phyloP scores from a whole-genome alignment of 2,113 vertebrate genomes.

The Felis chaus region DNA sequence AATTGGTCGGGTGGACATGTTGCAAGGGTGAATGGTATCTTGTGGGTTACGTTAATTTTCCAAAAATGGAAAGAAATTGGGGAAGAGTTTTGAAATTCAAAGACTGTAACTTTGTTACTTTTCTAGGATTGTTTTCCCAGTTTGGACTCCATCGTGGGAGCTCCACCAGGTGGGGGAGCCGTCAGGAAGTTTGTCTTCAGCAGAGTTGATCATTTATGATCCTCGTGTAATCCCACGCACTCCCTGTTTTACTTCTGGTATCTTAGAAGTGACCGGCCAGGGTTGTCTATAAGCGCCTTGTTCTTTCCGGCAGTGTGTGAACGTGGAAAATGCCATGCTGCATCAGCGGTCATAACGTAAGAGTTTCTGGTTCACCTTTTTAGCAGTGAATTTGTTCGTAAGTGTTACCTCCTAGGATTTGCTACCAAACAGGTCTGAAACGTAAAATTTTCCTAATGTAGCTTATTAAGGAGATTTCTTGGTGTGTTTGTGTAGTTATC shows the following conservation, averaged over 20 bases:
- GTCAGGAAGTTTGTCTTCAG: neutral
- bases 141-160: accelerated
- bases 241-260: neutral
- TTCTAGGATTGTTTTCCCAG: neutral
- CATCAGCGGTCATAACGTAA: neutral
- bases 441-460: neutral
- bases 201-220: neutral
- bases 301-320: neutral
- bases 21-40: neutral
- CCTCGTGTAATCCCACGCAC: neutral
- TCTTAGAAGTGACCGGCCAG: too few species aligned
- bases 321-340: accelerated
- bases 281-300: neutral
- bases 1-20: neutral
- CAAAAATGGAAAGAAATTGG: neutral
- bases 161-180: neutral
- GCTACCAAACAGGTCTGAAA: conserved; percentile 38
- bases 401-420: neutral
- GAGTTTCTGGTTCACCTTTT: neutral
- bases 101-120: neutral
- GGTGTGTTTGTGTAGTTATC: neutral
- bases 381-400: neutral
- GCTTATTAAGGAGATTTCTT: neutral
- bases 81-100: conserved; percentile 20
- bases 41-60: neutral